These are phyloP conservation scores for Limanda limanda DNA, from an alignment of 2,113 vertebrate genomes.

Conservation along the genomic window DNA sequence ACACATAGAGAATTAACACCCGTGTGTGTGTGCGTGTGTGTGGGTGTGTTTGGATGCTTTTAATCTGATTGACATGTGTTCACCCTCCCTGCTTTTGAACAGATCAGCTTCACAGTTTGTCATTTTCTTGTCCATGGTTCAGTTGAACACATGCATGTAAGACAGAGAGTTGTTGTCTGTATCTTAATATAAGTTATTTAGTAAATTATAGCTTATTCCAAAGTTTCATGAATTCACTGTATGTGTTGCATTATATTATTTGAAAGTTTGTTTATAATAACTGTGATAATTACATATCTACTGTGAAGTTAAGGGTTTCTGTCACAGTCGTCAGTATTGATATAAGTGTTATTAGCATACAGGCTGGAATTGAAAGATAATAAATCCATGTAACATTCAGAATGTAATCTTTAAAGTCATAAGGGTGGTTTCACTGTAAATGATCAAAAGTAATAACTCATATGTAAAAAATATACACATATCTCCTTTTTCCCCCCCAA, in stretches of 20 bases:
- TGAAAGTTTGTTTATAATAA: too few species aligned
- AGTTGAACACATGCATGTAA: too few species aligned
- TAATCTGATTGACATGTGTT: too few species aligned
- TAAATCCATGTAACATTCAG: background rate
- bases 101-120: slow-evolving; percentile 14
- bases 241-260: background rate
- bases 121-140: slow-evolving; percentile 6
- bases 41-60: background rate
- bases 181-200: too few species aligned
- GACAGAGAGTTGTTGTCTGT: too few species aligned
- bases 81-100: slow-evolving; percentile 14
- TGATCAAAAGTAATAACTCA: too few species aligned
- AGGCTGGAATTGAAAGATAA: background rate
- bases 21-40: background rate
- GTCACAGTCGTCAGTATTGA: background rate
- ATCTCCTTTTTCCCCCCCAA: too few species aligned
- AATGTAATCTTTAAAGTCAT: background rate
- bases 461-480: too few species aligned
- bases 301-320: too few species aligned
- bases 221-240: background rate
- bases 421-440: too few species aligned
- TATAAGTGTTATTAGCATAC: background rate
- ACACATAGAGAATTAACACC: slow-evolving; percentile 14
- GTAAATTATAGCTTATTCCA: too few species aligned
- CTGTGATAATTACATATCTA: too few species aligned